Evolutionary conservation across 2,113 vertebrate genomes (phyloP).

Genomic region (Ellobius talpinus): DNA sequence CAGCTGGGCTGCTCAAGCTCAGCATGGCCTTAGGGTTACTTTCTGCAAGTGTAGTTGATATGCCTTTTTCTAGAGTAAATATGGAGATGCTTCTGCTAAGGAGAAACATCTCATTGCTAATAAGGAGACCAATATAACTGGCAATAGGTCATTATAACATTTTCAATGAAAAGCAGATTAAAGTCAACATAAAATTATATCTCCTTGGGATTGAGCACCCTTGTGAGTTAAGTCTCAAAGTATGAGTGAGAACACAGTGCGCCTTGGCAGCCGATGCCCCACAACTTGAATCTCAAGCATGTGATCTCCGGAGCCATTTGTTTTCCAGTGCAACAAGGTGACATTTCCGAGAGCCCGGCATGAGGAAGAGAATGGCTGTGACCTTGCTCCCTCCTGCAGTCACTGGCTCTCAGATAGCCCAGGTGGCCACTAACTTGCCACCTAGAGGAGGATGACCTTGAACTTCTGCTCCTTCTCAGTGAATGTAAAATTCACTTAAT

Average conservation of each 20-base stretch:
- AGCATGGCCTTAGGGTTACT: neutral
- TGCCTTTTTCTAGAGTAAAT: neutral
- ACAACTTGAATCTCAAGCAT: neutral
- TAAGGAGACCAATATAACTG: neutral
- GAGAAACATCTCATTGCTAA: constrained; percentile 18
- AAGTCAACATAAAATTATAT: neutral
- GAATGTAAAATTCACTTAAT: neutral
- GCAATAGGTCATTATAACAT: neutral
- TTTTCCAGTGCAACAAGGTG: neutral
- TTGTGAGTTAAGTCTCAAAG: constrained; percentile 9
- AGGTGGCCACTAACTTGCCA: neutral
- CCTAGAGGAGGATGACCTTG: neutral
- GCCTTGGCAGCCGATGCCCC: neutral
- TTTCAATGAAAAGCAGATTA: constrained; percentile 24
- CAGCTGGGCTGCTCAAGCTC: neutral
- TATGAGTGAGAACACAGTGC: neutral
- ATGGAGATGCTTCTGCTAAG: neutral
- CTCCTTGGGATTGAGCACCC: neutral
- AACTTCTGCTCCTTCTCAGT: neutral
- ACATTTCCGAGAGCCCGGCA: neutral
- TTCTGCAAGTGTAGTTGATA: neutral
- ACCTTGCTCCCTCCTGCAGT: neutral
- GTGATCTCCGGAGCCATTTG: neutral
- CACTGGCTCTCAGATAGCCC: neutral
- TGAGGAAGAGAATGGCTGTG: neutral